These are phyloP conservation scores for Auanema freiburgensis DNA, from an alignment of 2,888 invertebrate species.

Conservation along the genomic window DNA sequence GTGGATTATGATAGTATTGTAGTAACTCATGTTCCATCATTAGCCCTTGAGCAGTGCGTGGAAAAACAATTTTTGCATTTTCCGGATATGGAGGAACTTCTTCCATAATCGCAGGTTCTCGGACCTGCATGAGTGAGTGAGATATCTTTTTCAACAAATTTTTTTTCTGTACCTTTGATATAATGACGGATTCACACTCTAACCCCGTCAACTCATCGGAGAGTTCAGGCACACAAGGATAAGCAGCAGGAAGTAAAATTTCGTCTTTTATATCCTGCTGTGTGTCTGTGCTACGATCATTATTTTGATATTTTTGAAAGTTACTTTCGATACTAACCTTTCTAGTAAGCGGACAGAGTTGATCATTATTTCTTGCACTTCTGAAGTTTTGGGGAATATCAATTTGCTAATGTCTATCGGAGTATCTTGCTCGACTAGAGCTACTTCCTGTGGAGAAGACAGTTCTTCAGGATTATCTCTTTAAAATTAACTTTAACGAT, in stretches of 20 bases:
- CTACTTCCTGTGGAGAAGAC: not conserved
- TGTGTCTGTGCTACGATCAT: no score
- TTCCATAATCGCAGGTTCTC: conserved; percentile 4
- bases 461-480: not conserved
- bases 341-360: no score
- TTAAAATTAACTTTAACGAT: not conserved
- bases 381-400: conserved; percentile 15
- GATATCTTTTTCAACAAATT: no score
- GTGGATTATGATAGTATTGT: conserved; percentile 56
- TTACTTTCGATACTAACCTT: no score
- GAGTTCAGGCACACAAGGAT: conserved; percentile 17
- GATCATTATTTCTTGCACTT: not conserved
- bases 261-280: no score
- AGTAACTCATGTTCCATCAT: conserved; percentile 54
- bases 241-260: conserved; percentile 2
- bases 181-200: no score
- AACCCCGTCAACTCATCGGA: not conserved
- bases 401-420: conserved; percentile 11
- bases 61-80: conserved; percentile 56
- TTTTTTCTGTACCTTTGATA: no score
- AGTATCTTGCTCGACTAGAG: not conserved
- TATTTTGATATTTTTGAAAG: no score
- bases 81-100: conserved; percentile 45
- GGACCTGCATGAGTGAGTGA: not conserved
- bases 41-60: conserved; percentile 56